Evolutionary conservation across 2,113 vertebrate species (phyloP), one percentile per base, ranked within the genome.

Genomic region (Lophius piscatorius): DNA sequence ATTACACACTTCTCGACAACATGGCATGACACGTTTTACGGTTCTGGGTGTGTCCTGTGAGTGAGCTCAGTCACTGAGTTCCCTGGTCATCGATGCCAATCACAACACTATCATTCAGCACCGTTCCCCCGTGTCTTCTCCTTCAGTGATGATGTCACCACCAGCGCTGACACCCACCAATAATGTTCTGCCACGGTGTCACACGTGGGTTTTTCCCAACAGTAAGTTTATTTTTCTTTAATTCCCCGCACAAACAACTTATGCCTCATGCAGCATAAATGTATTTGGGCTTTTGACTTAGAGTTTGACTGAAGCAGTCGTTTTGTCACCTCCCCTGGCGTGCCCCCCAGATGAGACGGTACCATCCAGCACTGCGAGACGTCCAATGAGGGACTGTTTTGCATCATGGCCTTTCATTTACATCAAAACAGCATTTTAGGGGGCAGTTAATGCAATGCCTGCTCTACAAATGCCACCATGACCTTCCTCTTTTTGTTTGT

Each of bases 61-160:
- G 65, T 16, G 39, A 70, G 60, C 55, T 83, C 42, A 76, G 59
- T 85, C 82, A 87, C 78, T 61, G 68, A 48, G 69, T 71, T 77
- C 68, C 67, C 51, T 83, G 70, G 60, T 66, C 71, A 38, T 48
- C 58, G 36, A 58, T 85, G 84, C 83, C 83, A 87, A 68, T 81
- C 76, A 85, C 61, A 74, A 63, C 82, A 71, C 47, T 35, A 38
- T 44, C 35, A 40, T 51, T 80, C 65, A 61, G 68, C 47, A 18
- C 21, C 34, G 48, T 46, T 67, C 82, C 75, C 82, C 16, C 1
- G 20, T 9, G 75, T 41, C 80, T 82, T 63, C 82, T 83, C 77
- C 49, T 22, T 38, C 54, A 42, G 11, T 56, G 40, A 80, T 88
- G 81, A 89, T 79, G 81, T 87, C 81, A 86, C 21, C 12, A 26